A percentile compares a stretch with the other conserved stretches of the same genome.
phyloP scores from a whole-genome alignment of 1,140 invertebrate genomes.

The Chironomus striatipennis region DNA sequence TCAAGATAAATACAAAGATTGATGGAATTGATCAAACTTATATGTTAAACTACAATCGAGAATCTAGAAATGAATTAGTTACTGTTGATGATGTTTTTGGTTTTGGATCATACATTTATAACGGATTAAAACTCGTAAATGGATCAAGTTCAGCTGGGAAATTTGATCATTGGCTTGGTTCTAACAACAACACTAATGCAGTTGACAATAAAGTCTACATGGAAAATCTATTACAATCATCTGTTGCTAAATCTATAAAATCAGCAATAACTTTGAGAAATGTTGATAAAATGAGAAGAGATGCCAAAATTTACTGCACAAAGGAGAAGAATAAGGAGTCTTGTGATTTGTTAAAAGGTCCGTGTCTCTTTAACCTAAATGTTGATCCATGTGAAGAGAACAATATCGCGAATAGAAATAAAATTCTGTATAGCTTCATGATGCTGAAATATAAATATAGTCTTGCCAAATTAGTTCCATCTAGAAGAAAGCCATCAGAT shows the following conservation, averaged over 20 bases:
- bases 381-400: constrained; percentile 68
- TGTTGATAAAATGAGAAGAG: background rate
- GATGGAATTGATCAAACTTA: constrained; percentile 31
- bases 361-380: constrained; percentile 65
- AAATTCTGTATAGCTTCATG: constrained; percentile 41
- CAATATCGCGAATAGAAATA: constrained; percentile 50
- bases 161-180: constrained; percentile 43
- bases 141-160: constrained; percentile 45
- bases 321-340: constrained; percentile 31
- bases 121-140: constrained; percentile 65
- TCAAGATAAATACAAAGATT: constrained; percentile 20
- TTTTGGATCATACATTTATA: constrained; percentile 52
- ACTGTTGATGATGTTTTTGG: constrained; percentile 59
- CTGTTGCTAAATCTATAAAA: background rate
- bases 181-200: constrained; percentile 21
- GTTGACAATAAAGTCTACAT: background rate
- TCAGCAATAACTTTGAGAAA: background rate
- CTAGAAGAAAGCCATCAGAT: constrained; percentile 47
- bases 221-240: background rate
- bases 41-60: constrained; percentile 25
- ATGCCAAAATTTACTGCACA: constrained; percentile 26
- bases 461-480: constrained; percentile 41
- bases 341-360: constrained; percentile 46
- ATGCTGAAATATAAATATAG: constrained; percentile 42
- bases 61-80: constrained; percentile 53